Conservation (phyloP, 2,888 invertebrate species). For the Hydrotaea cyrtoneurina region DNA sequence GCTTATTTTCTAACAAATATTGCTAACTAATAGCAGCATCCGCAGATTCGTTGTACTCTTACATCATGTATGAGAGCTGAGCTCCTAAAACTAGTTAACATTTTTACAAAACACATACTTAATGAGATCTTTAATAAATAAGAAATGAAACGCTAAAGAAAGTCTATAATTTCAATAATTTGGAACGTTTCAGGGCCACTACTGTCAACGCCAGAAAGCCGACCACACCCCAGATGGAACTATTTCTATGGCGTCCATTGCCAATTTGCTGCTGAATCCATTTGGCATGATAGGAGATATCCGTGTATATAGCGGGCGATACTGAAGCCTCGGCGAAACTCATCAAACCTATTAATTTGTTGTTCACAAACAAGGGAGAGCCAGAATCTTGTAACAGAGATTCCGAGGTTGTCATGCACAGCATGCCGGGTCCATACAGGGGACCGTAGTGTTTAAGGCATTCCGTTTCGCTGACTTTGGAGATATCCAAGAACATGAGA, state of each 20-base stretch:
- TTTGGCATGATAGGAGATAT: conserved; percentile 63
- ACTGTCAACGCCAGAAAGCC: conserved; percentile 73
- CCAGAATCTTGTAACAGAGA: conserved; percentile 56
- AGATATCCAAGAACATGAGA: conserved; percentile 62
- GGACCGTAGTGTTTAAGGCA: conserved; percentile 60
- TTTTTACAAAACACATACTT: not conserved
- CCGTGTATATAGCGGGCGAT: conserved; percentile 57
- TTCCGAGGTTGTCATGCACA: conserved; percentile 55
- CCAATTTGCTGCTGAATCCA: conserved; percentile 74
- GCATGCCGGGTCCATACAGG: conserved; percentile 48
- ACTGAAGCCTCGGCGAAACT: conserved; percentile 19
- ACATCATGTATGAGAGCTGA: conserved; percentile 2
- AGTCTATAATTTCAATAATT: conserved; percentile 41
- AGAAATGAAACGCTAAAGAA: not conserved
- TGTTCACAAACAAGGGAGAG: conserved; percentile 63
- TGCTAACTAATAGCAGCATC: conserved; percentile 25
- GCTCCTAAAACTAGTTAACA: conserved; percentile 28
- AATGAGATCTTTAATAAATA: conserved; percentile 25
- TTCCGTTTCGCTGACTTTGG: conserved; percentile 37
- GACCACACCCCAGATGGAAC: conserved; percentile 76
- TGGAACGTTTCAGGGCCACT: conserved; percentile 70
- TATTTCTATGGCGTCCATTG: conserved; percentile 74
- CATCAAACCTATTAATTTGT: conserved; percentile 61
- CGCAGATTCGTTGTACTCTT: conserved; percentile 37
- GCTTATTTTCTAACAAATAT: conserved; percentile 4